Evolutionary conservation across 2,113 vertebrate species (phyloP), one percentile per base, ranked within the genome.

Genomic region (Phalacrocorax carbo): DNA sequence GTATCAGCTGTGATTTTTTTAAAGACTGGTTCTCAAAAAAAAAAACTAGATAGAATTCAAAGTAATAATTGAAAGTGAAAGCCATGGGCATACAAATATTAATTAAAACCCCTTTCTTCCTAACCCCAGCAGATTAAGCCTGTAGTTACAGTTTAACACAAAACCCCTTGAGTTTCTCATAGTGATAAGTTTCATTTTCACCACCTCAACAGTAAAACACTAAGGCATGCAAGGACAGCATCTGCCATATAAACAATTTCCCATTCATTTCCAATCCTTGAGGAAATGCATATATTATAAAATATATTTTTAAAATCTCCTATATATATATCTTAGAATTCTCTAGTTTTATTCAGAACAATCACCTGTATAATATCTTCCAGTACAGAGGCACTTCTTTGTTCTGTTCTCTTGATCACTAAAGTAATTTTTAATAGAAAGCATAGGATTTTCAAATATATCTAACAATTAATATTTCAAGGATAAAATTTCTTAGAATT

Each of bases 51-150:
- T 25, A 57, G 26, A 80, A 91, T 84, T 78, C 22, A 76, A 86
- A 95, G 78, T 23, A 80, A 40, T 85, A 95, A 90, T 70, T 94
- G 75, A 82, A 88, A 92, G 27, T 61, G 83, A 96, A 96, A 94
- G 55, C 49, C 55, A 66, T 60, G 55, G 40, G 51, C 82, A 88
- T 62, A 27, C 4, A 90, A 44, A 82, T 36, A 83, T 70, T 92
- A 85, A 88, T 93, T 94, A 94, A 90, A 51, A 12, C 8, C 9
- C 11, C 18, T 82, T 87, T 81, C 16, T 82, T 86, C 51, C 73
- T 79, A 85, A 65, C 18, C 38, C 52, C 73, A 65, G 44, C 40
- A 87, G 70, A 86, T 69, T 62, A 79, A 94, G 40, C 8, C 18
- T 87, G 16, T 40, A 52, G 48, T 32, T 70, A 26, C 44, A 85